Conservation (phyloP, 2,888 invertebrate genomes). For the Leucozona laternaria region DNA sequence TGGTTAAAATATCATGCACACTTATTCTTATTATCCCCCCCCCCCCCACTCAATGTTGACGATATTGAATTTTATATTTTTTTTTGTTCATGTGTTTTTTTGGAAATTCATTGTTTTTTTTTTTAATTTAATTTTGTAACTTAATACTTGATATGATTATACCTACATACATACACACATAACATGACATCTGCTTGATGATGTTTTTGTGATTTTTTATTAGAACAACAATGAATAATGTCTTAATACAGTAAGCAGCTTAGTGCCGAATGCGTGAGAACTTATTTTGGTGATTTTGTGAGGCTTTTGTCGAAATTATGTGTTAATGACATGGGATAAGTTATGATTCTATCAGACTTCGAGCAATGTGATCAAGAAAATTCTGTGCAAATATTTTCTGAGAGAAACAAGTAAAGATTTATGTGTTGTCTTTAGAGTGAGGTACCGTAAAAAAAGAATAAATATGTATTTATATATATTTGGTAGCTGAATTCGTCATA, state of each 20-base stretch:
- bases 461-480: too few species aligned
- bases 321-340: neutral
- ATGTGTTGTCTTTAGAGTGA: neutral
- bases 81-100: neutral
- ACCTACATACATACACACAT: neutral
- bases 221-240: constrained; percentile 7
- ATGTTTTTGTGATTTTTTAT: neutral
- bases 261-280: neutral
- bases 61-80: neutral
- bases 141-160: constrained; percentile 19
- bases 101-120: constrained; percentile 12
- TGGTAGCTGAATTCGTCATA: too few species aligned
- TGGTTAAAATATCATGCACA: constrained; percentile 17
- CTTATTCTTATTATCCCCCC: neutral
- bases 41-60: neutral
- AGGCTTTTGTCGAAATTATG: neutral
- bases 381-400: neutral
- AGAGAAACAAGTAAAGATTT: neutral
- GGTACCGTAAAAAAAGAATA: too few species aligned
- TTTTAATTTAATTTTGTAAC: neutral
- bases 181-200: neutral
- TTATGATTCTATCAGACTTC: neutral
- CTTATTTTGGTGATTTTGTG: neutral
- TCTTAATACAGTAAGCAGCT: neutral
- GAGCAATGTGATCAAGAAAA: neutral